Evolutionary conservation across 2,888 invertebrate genomes (phyloP).

Genomic region (Ochropleura leucogaster): DNA sequence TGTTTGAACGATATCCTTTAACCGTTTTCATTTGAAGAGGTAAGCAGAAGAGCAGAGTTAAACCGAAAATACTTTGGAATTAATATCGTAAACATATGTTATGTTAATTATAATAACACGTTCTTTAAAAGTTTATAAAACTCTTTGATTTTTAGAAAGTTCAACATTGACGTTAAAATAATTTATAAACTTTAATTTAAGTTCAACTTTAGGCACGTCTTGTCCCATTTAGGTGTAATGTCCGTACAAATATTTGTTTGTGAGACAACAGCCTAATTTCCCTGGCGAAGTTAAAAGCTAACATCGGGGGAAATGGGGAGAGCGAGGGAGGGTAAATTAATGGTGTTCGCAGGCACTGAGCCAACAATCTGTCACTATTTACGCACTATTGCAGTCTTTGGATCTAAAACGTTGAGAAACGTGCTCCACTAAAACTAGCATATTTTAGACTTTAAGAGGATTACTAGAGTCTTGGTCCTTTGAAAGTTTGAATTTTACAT

Average conservation of each 20-base stretch:
- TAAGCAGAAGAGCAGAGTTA: constrained; percentile 2
- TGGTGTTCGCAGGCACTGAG: constrained; percentile 57
- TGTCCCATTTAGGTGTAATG: constrained; percentile 34
- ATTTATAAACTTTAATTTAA: constrained; percentile 8
- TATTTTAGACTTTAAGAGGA: constrained; percentile 39
- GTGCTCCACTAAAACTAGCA: constrained; percentile 35
- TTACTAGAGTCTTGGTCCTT: constrained; percentile 11
- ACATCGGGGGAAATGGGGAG: constrained; percentile 10
- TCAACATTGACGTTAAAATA: constrained; percentile 7
- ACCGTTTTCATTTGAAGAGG: constrained; percentile 38
- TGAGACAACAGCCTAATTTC: constrained; percentile 52
- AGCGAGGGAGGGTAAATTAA: constrained; percentile 37
- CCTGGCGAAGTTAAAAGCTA: constrained; percentile 48
- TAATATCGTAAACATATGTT: background rate
- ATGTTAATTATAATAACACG: too few species aligned
- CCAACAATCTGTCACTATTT: constrained; percentile 61
- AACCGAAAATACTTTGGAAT: background rate
- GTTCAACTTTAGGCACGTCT: constrained; percentile 5
- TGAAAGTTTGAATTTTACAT: constrained; percentile 26
- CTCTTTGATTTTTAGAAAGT: background rate
- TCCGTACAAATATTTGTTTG: constrained; percentile 47
- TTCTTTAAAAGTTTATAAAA: background rate
- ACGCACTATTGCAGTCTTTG: constrained; percentile 56
- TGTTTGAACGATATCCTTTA: constrained; percentile 43
- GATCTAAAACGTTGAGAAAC: constrained; percentile 27